Evolutionary conservation across 1,140 invertebrate genomes (phyloP).

Genomic region (Ladona fulva): DNA sequence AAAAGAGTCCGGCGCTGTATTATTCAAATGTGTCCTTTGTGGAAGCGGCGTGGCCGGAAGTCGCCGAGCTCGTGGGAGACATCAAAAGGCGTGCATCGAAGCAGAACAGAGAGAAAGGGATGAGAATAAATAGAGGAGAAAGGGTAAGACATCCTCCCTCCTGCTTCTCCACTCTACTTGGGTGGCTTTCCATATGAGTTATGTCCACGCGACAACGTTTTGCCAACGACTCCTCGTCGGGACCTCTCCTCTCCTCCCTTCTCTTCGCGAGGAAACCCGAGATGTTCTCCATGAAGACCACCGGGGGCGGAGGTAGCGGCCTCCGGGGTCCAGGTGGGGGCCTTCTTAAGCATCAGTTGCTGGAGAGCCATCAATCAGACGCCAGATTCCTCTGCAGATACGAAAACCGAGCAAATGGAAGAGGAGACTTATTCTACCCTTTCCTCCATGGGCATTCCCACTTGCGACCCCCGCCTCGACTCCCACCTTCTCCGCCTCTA

Average conservation of each 20-base stretch:
- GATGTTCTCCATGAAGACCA: not conserved
- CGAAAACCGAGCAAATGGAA: not conserved
- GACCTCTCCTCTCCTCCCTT: not conserved
- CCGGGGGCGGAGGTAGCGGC: not conserved
- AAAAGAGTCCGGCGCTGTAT: too few relatives aligned
- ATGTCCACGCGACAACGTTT: not conserved
- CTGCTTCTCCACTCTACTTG: not conserved
- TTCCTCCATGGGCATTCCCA: not conserved
- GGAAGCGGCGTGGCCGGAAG: too few relatives aligned
- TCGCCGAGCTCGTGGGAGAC: too few relatives aligned
- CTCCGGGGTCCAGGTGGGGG: slow-evolving; percentile 3
- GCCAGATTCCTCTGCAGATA: not conserved
- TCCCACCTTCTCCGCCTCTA: not conserved
- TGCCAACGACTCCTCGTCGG: not conserved
- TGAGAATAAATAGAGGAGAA: too few relatives aligned
- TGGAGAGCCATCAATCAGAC: not conserved
- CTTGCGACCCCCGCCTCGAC: not conserved
- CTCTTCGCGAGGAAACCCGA: not conserved
- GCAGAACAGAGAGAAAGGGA: too few relatives aligned
- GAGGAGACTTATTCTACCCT: not conserved
- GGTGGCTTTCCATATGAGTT: not conserved
- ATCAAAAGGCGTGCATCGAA: too few relatives aligned
- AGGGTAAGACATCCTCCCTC: not conserved
- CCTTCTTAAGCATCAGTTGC: not conserved
- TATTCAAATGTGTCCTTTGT: too few relatives aligned